These are phyloP conservation scores for Maniola hyperantus DNA, from an alignment of 2,888 invertebrate genomes.

Conservation along the genomic window DNA sequence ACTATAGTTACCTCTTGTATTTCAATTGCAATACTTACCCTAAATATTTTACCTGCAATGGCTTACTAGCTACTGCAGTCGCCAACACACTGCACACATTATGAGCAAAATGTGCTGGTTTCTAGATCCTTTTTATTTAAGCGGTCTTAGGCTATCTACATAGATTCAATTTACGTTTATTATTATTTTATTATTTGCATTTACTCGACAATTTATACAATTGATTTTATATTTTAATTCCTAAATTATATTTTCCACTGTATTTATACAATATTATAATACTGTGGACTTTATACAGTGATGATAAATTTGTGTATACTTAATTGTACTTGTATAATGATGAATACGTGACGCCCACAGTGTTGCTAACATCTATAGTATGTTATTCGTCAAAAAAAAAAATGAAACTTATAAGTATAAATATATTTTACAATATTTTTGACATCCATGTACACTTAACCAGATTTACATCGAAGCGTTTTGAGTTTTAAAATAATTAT, in stretches of 20 bases:
- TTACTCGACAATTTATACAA: not conserved
- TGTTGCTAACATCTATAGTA: too few relatives aligned
- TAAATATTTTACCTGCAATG: slow-evolving; percentile 46
- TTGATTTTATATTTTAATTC: too few relatives aligned
- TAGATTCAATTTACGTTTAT: not conserved
- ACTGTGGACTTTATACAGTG: too few relatives aligned
- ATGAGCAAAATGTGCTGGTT: slow-evolving; percentile 36
- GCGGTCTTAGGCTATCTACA: not conserved
- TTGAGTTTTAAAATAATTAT: not conserved
- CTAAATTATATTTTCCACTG: too few relatives aligned
- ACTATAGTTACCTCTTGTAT: not conserved
- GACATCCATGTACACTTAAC: slow-evolving; percentile 42
- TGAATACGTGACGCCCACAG: too few relatives aligned
- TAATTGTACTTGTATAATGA: too few relatives aligned
- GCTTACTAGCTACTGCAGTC: slow-evolving; percentile 50
- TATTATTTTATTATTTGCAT: not conserved
- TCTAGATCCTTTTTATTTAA: not conserved
- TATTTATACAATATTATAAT: too few relatives aligned
- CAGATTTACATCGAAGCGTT: not conserved
- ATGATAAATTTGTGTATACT: too few relatives aligned
- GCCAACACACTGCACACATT: slow-evolving; percentile 82
- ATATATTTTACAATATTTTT: not conserved
- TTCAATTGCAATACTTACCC: not conserved
- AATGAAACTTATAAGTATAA: too few relatives aligned
- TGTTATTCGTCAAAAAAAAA: too few relatives aligned